Base-by-base conservation (phyloP, 1,140 invertebrate species). In the Leucophenga varia region DNA sequence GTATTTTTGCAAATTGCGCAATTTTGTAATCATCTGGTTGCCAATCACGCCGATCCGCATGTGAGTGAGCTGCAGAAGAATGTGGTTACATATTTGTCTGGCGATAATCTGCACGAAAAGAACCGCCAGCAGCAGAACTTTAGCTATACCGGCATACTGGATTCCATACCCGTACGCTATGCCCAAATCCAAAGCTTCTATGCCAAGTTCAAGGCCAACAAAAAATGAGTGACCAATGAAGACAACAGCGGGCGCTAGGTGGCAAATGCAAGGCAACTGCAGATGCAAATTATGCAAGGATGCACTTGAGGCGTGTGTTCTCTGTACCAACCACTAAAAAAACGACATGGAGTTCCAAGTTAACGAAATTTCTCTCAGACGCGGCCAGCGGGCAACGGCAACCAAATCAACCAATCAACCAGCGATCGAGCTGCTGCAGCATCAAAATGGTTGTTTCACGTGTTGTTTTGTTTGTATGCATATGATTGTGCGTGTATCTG, bases 161-260 rank as follows among this genome's bases (percentile, higher is more conserved):
- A 75, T 35, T 61, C 73, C 3, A 74, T 75, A 41, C 70, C 72
- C 12, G 64, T 74, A 12, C 67, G 73, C 45, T 59, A 72, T 52
- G 72, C 68, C 39, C 73, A 75, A 47, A 75, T 76, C 41, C 58
- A 61, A 30, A 73, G 64, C 50, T 75, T 73, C 59, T 73, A 75
- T 57, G 50, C 64, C 30, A 74, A 74, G 44, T 74, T 72, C 34
- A 74, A 74, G 64, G 61, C 59, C 32, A 72, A 69, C 50, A 73
- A 73, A 63, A 73, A 73, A 68, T 73, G 70, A 73, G 46, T 17
- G 6, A 36, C 8, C 38, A 40, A 21, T 10, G 12, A 10, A 10
- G 2, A 6, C 2, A 25, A 21, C 20, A n/a, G 38, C 9, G 18
- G 12, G 10, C 25, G 25, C 25, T n/a, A n/a, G n/a, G n/a, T n/a